Conservation (phyloP, 2,888 invertebrate species). For the Galeopsomyia nigrocyanea region DNA sequence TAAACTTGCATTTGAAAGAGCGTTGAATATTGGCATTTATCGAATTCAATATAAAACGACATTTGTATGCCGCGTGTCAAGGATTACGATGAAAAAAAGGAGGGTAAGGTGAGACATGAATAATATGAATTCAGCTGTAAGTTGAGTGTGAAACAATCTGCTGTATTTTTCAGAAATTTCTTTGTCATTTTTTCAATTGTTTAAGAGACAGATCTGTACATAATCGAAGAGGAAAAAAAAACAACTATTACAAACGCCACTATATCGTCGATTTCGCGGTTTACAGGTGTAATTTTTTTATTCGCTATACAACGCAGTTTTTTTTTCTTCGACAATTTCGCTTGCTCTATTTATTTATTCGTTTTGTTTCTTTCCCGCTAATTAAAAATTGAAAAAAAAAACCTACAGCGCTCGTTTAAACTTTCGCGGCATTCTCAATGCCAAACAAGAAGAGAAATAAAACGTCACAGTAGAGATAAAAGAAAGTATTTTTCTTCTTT, state of each 20-base stretch:
- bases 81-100: not conserved
- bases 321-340: conserved; percentile 31
- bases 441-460: conserved; percentile 48
- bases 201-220: conserved; percentile 49
- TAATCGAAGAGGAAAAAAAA: conserved; percentile 50
- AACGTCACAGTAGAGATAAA: conserved; percentile 29
- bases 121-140: conserved; percentile 10
- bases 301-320: conserved; percentile 34
- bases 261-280: conserved; percentile 36
- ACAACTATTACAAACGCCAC: conserved; percentile 42
- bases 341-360: conserved; percentile 3
- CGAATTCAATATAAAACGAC: too few relatives aligned
- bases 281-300: conserved; percentile 4
- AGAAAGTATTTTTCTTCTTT: conserved; percentile 11
- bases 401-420: conserved; percentile 46
- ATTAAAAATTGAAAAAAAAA: conserved; percentile 27
- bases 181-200: conserved; percentile 27
- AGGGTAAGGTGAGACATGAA: conserved; percentile 2
- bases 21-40: too few relatives aligned
- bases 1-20: too few relatives aligned
- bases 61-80: too few relatives aligned
- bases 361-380: conserved; percentile 11
- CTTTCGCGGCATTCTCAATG: conserved; percentile 52
- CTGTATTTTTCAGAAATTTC: conserved; percentile 54
- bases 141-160: conserved; percentile 52